Percentiles rank a stretch among this genome's conserved stretches.
Evolutionary conservation across 2,888 invertebrate species (phyloP).

Genomic region (Aphidius colemani): DNA sequence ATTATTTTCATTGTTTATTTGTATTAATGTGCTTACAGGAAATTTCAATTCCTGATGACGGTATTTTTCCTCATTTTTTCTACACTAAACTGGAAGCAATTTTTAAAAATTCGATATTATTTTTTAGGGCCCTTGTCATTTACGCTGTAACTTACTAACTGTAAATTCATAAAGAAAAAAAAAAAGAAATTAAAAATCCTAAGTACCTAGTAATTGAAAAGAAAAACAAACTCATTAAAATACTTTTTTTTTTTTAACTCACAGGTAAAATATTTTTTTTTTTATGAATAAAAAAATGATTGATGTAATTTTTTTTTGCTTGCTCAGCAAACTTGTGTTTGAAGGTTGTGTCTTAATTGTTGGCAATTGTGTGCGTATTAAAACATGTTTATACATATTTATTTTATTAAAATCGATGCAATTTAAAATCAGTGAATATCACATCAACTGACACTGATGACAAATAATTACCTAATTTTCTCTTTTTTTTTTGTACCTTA

Average conservation of each 20-base stretch:
- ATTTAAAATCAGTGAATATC: slow-evolving; percentile 11
- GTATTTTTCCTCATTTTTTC: slow-evolving; percentile 2
- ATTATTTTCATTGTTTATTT: not conserved
- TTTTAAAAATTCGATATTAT: slow-evolving; percentile 14
- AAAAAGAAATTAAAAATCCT: slow-evolving; percentile 1
- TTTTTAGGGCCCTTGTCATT: not conserved
- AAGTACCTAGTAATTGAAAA: not conserved
- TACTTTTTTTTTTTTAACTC: not conserved
- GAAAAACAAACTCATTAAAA: slow-evolving; percentile 12
- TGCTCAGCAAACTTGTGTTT: too few relatives aligned
- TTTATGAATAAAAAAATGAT: slow-evolving; percentile 20
- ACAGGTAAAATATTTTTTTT: slow-evolving; percentile 32
- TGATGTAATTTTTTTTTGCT: slow-evolving; percentile 41
- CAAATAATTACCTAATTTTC: slow-evolving; percentile 11
- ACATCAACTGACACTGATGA: slow-evolving; percentile 8
- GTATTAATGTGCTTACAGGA: too few relatives aligned
- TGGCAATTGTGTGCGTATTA: too few relatives aligned
- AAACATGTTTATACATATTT: too few relatives aligned
- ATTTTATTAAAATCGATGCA: not conserved
- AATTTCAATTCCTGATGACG: not conserved
- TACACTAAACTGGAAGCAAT: not conserved
- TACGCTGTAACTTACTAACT: not conserved
- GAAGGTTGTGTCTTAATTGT: too few relatives aligned
- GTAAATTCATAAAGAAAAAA: slow-evolving; percentile 1
- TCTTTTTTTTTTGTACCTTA: slow-evolving; percentile 21